Evolutionary conservation across 2,888 invertebrate species (phyloP), one percentile per base, ranked within the genome.

Genomic region (Stenotaenia linearis): DNA sequence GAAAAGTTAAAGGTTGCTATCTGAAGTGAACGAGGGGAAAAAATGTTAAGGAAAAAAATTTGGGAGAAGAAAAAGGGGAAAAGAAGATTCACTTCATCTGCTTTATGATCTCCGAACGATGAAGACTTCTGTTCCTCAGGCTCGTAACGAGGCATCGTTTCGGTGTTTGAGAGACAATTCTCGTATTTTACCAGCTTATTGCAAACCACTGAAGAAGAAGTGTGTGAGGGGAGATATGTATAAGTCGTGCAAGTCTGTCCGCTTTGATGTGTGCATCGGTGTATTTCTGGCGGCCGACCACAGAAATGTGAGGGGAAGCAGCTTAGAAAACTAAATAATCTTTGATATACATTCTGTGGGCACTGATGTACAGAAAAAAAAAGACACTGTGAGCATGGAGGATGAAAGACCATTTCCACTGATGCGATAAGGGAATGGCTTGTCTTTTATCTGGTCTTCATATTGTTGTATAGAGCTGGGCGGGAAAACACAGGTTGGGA

Each of bases 1-100:
- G 69, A 69, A 69, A 69, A 69, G 69, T 69, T 69, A 69, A 69
- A 69, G 69, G 69, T 69, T 69, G 69, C 28, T 69, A 23, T 69
- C 69, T 69, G 69, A 69, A 69, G 25, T 69, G 69, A 28, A 69
- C 32, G 25, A 28, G 28, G 28, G 15, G 25, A 69, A 69, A 69
- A 69, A 69, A 25, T 25, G 28, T 25, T 69, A 69, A 69, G 69
- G 25, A 12, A 69, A 69, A 69, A 69, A 69, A 61, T 25, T 25
- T 28, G 23, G 69, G 23, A 69, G 69, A 69, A 6, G 61, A 28
- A 28, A 69, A 69, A 23, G 1, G 25, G 69, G n/a, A 69, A 28
- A 69, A 69, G 69, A 69, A 69, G 69, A 69, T 69, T 69, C 69
- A 69, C 69, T 69, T 69, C 69, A 69, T 69, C 69, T 69, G 69